These are phyloP conservation scores for Oeneis ivallda DNA, from an alignment of 2,888 invertebrate species.

Conservation along the genomic window DNA sequence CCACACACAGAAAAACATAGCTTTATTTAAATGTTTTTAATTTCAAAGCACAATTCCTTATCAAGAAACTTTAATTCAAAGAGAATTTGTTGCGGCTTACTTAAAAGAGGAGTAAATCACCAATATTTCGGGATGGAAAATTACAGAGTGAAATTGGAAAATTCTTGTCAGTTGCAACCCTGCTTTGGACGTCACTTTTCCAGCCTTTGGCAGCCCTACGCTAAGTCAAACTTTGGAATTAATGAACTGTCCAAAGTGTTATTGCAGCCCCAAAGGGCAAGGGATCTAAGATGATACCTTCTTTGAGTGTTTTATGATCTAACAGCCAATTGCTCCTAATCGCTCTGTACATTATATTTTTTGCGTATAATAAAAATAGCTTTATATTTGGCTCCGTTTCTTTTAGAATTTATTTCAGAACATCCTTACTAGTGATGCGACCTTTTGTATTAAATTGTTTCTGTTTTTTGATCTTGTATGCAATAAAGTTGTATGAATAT, in stretches of 20 bases:
- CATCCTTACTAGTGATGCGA: too few species aligned
- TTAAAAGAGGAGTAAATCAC: neutral
- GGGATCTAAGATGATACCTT: slow-evolving; percentile 5
- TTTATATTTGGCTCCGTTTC: neutral
- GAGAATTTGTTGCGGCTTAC: too few species aligned
- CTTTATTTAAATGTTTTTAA: too few species aligned
- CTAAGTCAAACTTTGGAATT: neutral
- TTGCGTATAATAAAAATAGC: neutral
- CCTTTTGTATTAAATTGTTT: too few species aligned
- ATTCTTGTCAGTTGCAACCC: neutral
- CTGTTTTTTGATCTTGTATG: too few species aligned
- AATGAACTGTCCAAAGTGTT: slow-evolving; percentile 7
- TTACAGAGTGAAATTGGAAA: neutral
- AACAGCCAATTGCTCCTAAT: neutral
- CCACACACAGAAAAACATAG: too few species aligned
- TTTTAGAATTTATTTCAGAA: too few species aligned
- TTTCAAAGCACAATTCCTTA: too few species aligned
- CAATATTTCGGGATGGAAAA: neutral
- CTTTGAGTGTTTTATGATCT: slow-evolving; percentile 11
- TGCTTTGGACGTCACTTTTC: neutral
- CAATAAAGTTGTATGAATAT: too few species aligned
- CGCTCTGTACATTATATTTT: neutral
- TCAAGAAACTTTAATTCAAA: too few species aligned
- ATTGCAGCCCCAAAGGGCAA: slow-evolving; percentile 2
- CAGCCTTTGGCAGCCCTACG: neutral